Base-by-base conservation (phyloP, 2,113 vertebrate genomes). In the Rhineura floridana region DNA sequence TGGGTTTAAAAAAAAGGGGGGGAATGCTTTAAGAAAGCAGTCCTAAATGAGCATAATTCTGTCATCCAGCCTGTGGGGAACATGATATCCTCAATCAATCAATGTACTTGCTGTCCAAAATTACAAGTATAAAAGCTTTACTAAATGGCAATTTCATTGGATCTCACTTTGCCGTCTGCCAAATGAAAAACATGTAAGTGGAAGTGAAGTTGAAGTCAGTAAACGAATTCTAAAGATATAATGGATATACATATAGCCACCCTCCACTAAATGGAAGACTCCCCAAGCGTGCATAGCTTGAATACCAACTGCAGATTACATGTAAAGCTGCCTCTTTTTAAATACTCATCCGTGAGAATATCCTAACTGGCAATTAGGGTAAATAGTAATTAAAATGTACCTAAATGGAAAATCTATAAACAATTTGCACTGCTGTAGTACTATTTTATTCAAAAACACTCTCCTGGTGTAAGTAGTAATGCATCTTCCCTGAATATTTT, bases 1-100 rank as follows among this genome's bases (percentile, higher is more conserved):
- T 95, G 90, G 94, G 94, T 83, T 94, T 84, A 62, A 83, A 3
- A 94, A 95, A 95, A 94, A 92, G 83, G 6, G 80, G 25, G 36
- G 50, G 50, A 75, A 78, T 85, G 59, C 5, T 67, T 88, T 78
- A 90, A 92, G 89, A 93, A 94, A 89, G 80, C 42, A 93, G 79
- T 82, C 91, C 90, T 17, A 85, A 93, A 88, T 70, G 82, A 67
- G 81, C 28, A 30, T 83, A 91, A 88, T 92, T 94, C 91, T 89
- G 89, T 89, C 88, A 92, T 84, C 76, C 33, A 90, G 36, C 70
- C 62, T 83, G 55, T 6, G 0, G 15, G 89, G 69, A 90, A 91
- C 82, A 93, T 72, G 62, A 93, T 89, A 90, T 62, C 46, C 69
- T 92, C 1, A 17, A 81, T 67, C 84, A 91, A 91, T 65, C 73